Conservation (phyloP, 2,797 vertebrate genomes). For the Argya squamiceps region DNA sequence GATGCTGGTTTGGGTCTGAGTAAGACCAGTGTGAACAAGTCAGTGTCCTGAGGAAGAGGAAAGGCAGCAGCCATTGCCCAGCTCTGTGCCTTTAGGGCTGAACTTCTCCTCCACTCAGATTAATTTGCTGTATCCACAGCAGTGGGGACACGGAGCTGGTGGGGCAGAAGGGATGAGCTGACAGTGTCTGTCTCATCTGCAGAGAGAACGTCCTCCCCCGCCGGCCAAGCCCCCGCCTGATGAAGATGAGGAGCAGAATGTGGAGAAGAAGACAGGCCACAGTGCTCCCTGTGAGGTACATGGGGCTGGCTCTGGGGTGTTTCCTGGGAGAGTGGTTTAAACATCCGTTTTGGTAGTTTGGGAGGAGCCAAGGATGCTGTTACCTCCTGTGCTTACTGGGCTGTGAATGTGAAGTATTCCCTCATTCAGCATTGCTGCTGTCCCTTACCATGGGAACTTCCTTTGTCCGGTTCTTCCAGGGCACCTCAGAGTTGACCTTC, state of each 20-base stretch:
- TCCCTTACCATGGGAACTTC: slow-evolving; percentile 54
- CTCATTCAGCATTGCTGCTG: not conserved
- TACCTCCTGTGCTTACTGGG: not conserved
- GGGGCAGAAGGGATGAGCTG: not conserved
- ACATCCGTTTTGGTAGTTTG: not conserved
- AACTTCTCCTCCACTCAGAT: not conserved
- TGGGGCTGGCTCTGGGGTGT: not conserved
- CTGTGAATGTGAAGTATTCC: not conserved
- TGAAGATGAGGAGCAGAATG: slow-evolving; percentile 84
- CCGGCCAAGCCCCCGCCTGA: slow-evolving; percentile 82
- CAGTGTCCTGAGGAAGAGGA: not conserved
- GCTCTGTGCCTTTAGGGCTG: not conserved
- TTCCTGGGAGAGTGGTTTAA: not conserved
- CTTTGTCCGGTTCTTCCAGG: slow-evolving; percentile 16
- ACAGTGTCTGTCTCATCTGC: not conserved
- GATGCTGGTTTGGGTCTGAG: not conserved
- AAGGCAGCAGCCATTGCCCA: not conserved
- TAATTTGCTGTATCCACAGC: not conserved
- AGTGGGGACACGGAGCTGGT: fast-evolving
- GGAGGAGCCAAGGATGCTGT: not conserved
- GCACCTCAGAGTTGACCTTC: slow-evolving; percentile 34
- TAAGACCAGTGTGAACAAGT: not conserved
- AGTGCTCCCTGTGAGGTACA: slow-evolving; percentile 68
- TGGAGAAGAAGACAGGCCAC: slow-evolving; percentile 69
- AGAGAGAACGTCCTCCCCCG: slow-evolving; percentile 87